Percentiles rank a stretch among this genome's conserved stretches.
phyloP scores from a whole-genome alignment of 2,113 vertebrate genomes.

The Lasiurus borealis region DNA sequence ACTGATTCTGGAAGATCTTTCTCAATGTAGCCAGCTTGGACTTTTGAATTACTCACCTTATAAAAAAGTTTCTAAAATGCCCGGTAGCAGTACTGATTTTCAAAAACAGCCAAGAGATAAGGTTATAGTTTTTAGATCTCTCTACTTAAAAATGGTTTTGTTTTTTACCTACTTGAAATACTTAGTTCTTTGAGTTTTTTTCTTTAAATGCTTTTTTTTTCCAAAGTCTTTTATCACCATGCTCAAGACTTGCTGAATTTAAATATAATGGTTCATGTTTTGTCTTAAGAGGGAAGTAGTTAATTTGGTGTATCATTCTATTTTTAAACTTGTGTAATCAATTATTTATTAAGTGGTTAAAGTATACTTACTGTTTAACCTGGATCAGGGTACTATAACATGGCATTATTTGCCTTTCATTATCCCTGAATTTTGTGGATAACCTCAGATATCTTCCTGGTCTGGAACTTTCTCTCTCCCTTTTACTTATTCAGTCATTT shows the following conservation, averaged over 20 bases:
- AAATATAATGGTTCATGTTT: conserved; percentile 31
- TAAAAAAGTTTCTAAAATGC: conserved; percentile 76
- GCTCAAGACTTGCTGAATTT: conserved; percentile 7
- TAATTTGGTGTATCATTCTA: conserved; percentile 29
- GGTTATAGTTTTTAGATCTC: conserved; percentile 80
- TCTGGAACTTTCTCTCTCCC: background rate
- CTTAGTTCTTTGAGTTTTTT: conserved; percentile 52
- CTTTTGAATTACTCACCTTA: conserved; percentile 66
- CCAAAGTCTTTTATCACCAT: conserved; percentile 10
- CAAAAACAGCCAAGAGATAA: conserved; percentile 79
- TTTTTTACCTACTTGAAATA: conserved; percentile 50
- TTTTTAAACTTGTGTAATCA: conserved; percentile 39
- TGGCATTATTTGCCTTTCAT: background rate
- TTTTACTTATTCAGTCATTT: background rate
- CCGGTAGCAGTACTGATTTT: conserved; percentile 69
- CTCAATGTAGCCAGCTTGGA: conserved; percentile 73
- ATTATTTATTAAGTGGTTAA: conserved; percentile 40
- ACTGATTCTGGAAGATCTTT: conserved; percentile 85
- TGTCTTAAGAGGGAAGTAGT: conserved; percentile 38
- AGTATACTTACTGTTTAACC: background rate
- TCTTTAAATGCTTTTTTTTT: conserved; percentile 31
- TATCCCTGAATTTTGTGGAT: conserved; percentile 42
- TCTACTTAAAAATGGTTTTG: background rate
- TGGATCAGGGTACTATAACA: background rate
- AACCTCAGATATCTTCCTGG: conserved; percentile 11